A percentile compares a stretch with the other conserved stretches of the same genome.
phyloP scores from a whole-genome alignment of 2,888 invertebrate genomes.

The Laothoe populi region DNA sequence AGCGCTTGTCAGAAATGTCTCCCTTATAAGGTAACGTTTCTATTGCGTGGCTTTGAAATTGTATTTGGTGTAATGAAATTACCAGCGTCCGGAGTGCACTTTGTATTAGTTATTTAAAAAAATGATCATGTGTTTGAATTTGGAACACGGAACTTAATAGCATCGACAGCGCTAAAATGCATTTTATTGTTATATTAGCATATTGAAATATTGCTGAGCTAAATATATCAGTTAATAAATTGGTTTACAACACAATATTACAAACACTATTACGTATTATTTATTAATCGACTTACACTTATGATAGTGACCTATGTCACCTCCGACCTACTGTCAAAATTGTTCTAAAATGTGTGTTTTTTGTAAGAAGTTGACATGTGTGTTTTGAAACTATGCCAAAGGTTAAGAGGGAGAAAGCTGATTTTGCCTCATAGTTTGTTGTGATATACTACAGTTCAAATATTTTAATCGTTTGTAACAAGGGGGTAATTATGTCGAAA shows the following conservation, averaged over 20 bases:
- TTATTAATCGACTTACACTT: slow-evolving; percentile 32
- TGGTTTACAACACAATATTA: slow-evolving; percentile 40
- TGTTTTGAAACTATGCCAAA: slow-evolving; percentile 60
- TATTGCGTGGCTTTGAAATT: slow-evolving; percentile 45
- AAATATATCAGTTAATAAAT: slow-evolving; percentile 10
- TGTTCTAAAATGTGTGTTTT: slow-evolving; percentile 63
- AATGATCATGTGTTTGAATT: slow-evolving; percentile 15
- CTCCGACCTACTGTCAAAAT: slow-evolving; percentile 60
- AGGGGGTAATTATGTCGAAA: slow-evolving; percentile 20
- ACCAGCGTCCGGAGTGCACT: slow-evolving; percentile 47
- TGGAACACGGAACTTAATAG: background rate
- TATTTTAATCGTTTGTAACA: slow-evolving; percentile 21
- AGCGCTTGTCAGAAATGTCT: background rate
- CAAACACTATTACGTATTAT: slow-evolving; percentile 33
- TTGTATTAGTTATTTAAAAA: slow-evolving; percentile 34
- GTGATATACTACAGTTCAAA: slow-evolving; percentile 12
- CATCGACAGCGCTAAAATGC: background rate
- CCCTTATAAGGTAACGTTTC: slow-evolving; percentile 16
- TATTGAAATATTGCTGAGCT: slow-evolving; percentile 1
- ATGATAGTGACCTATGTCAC: slow-evolving; percentile 48
- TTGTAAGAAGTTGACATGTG: slow-evolving; percentile 55
- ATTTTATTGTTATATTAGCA: slow-evolving; percentile 1
- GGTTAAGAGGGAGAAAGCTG: slow-evolving; percentile 25
- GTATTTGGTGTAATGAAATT: slow-evolving; percentile 48
- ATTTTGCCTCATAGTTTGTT: slow-evolving; percentile 3